These are phyloP conservation scores for Corticium candelabrum DNA, from an alignment of 37 sponge, comb jelly and placozoan species.

Conservation along the genomic window DNA sequence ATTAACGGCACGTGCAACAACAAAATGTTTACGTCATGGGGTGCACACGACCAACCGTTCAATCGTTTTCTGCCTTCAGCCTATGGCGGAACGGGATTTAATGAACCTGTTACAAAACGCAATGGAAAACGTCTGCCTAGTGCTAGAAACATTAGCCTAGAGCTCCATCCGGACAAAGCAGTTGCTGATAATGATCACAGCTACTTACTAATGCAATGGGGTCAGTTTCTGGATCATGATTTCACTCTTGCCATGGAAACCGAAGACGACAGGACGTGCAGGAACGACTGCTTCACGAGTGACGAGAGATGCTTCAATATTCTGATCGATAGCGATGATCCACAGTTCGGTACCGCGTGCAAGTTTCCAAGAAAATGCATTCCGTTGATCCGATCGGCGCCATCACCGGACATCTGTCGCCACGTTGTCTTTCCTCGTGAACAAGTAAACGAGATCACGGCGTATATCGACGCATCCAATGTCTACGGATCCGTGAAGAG, in stretches of 20 bases:
- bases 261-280: neutral
- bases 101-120: neutral
- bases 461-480: neutral
- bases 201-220: neutral
- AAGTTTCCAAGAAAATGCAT: neutral
- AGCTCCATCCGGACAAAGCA: neutral
- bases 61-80: neutral
- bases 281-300: neutral
- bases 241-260: neutral
- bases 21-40: neutral
- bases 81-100: neutral
- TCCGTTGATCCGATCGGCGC: neutral
- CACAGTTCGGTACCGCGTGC: neutral
- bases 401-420: too few relatives aligned
- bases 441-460: neutral
- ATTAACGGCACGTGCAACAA: neutral
- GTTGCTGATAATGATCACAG: neutral
- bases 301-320: neutral
- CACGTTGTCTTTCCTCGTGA: too few relatives aligned
- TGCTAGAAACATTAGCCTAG: neutral
- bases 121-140: neutral
- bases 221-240: neutral
- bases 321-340: neutral
- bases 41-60: neutral
- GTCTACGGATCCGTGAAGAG: constrained; percentile 5